Evolutionary conservation across 1,140 invertebrate species (phyloP).

Genomic region (honey bee (Apis mellifera)): DNA sequence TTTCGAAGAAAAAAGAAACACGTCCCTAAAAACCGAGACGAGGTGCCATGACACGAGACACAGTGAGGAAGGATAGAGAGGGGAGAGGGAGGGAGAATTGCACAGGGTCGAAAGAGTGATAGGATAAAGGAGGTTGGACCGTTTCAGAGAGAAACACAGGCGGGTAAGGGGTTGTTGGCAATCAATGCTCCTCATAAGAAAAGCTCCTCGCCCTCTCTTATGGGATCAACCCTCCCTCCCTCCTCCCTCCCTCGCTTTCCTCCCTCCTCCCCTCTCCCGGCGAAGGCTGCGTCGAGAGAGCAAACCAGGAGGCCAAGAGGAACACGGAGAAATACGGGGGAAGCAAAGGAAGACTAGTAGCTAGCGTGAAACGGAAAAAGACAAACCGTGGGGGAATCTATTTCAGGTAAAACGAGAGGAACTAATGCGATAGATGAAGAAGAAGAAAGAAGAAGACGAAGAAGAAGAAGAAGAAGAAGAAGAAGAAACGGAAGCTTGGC

Average conservation of each 20-base stretch:
- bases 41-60: not conserved
- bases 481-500: no score
- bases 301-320: not conserved
- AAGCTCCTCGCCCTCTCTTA: constrained; percentile 77
- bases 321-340: not conserved
- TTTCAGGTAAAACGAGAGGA: constrained; percentile 5
- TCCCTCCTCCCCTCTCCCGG: not conserved
- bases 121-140: constrained; percentile 20
- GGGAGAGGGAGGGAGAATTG: constrained; percentile 1
- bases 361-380: not conserved
- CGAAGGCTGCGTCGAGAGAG: constrained; percentile 32
- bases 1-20: constrained; percentile 27
- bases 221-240: constrained; percentile 71
- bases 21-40: constrained; percentile 12
- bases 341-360: not conserved
- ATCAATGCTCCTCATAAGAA: constrained; percentile 81
- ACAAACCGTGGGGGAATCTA: not conserved
- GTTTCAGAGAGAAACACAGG: constrained; percentile 9
- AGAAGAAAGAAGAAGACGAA: not conserved
- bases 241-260: constrained; percentile 37
- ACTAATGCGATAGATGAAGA: not conserved
- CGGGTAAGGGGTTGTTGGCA: constrained; percentile 77
- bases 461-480: not conserved
- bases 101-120: no score
- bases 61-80: not conserved